Base-by-base conservation (phyloP, 2,888 invertebrate species). In the Limenitis camilla region DNA sequence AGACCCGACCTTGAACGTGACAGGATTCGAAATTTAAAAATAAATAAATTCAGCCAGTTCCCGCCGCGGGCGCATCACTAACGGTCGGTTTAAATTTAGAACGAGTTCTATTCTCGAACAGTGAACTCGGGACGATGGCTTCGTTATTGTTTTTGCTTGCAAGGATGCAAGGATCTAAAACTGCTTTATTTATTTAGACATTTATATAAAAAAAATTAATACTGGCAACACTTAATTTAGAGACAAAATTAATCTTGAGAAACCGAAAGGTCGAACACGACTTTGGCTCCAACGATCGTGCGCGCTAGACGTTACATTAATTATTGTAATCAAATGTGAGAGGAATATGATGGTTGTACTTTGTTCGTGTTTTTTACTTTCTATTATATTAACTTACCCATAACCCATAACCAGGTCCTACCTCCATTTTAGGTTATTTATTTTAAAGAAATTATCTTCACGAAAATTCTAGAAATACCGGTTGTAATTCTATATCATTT, bases 1-100 rank as follows among this genome's bases (percentile, higher is more conserved):
- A 68, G 66, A 66, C 65, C 65, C 77, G 82, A 81, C 85, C 86
- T 86, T 86, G 85, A 85, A 81, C 81, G 80, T 84, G 83, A 82
- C 72, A 75, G 55, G 76, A 78, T 78, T 78, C 64, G 72, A 81
- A 81, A 72, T 77, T 76, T 78, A 73, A 81, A 83, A 78, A 73
- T 72, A 65, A 69, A 69, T 72, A 69, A 74, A 74, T 79, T 76
- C 80, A 76, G 80, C 76, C 73, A 67, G 67, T 64, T 63, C 71
- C 78, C 80, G 82, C 78, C 81, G 81, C 80, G 78, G 75, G 78
- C 74, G 79, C 78, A 76, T 76, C 79, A 71, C 78, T 81, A 83
- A 80, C 83, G 76, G 76, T 76, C 65, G 54, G 72, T 81, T 81
- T 84, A 85, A 76, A 82, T 79, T 76, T 85, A 84, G 85, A 84